Percentiles rank a stretch among this genome's conserved stretches.
Conservation (phyloP, 2,888 invertebrate species). For the Heteropelma amictum region DNA sequence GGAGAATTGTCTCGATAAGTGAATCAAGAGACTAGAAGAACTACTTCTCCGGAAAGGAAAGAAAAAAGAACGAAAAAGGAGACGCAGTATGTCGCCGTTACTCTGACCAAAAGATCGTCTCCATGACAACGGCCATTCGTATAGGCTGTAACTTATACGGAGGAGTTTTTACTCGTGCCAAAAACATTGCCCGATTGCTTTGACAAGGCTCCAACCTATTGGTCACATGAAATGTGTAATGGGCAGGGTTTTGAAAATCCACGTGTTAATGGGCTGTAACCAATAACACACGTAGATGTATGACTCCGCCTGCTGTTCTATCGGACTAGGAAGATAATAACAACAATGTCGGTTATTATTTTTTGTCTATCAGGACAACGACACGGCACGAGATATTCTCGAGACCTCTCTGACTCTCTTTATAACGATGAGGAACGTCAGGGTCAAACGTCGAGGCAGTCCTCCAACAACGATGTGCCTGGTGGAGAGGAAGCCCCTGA, state of each 20-base stretch:
- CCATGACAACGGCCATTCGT: not conserved
- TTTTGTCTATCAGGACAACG: not conserved
- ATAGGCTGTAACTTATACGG: constrained; percentile 2
- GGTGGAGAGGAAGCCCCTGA: not conserved
- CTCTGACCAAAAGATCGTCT: not conserved
- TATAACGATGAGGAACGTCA: not conserved
- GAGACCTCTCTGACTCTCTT: not conserved
- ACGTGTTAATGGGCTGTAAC: not conserved
- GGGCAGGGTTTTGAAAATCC: not conserved
- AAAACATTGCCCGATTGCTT: not conserved
- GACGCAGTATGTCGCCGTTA: constrained; percentile 10
- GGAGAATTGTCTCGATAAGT: not conserved
- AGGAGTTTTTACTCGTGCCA: constrained; percentile 6
- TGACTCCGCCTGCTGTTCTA: not conserved
- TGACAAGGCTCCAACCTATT: constrained; percentile 1
- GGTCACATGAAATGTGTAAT: not conserved
- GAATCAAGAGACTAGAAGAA: not conserved
- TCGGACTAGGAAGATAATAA: not conserved
- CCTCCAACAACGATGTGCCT: not conserved
- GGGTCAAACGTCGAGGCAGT: not conserved
- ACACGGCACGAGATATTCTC: not conserved
- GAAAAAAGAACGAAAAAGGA: not conserved
- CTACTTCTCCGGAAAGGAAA: no score
- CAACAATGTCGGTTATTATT: not conserved
- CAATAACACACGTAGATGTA: not conserved